Percentiles rank a stretch among this genome's conserved stretches.
Evolutionary conservation across 2,797 vertebrate species (phyloP).

Genomic region (Toxotes lorentzi): DNA sequence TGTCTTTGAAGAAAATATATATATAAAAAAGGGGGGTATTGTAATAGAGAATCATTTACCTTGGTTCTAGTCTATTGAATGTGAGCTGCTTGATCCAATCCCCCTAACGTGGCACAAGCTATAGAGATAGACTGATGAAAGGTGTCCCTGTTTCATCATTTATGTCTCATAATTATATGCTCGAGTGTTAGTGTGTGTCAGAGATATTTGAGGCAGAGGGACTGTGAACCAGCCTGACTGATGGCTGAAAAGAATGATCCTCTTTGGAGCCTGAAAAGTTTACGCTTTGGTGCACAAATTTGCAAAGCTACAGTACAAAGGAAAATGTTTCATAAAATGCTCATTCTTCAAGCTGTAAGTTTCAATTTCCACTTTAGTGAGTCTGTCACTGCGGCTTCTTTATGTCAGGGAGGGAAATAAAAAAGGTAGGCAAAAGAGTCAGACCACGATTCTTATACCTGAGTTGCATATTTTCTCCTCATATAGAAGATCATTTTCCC

Average conservation of each 20-base stretch:
- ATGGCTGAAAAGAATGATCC: conserved; percentile 70
- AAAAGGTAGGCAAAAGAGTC: conserved; percentile 31
- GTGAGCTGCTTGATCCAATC: background rate
- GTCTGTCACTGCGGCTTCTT: conserved; percentile 37
- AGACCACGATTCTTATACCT: conserved; percentile 33
- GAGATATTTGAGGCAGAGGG: conserved; percentile 49
- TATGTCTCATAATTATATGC: conserved; percentile 28
- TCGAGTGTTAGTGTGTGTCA: conserved; percentile 47
- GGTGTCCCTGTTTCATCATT: conserved; percentile 36
- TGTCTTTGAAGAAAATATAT: background rate
- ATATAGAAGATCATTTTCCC: conserved; percentile 34
- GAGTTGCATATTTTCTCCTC: conserved; percentile 47
- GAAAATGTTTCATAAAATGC: conserved; percentile 66
- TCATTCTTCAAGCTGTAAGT: conserved; percentile 70
- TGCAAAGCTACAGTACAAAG: conserved; percentile 66
- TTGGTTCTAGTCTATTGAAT: background rate
- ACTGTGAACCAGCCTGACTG: conserved; percentile 58
- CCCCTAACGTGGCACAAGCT: background rate
- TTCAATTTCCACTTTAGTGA: conserved; percentile 70
- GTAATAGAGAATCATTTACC: conserved; percentile 1
- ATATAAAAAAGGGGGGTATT: background rate
- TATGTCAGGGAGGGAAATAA: conserved; percentile 43
- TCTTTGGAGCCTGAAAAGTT: conserved; percentile 69
- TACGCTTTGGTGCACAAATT: conserved; percentile 66
- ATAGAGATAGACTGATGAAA: conserved; percentile 47